phyloP scores from a whole-genome alignment of 2,888 invertebrate genomes.

The Watsonalla binaria region DNA sequence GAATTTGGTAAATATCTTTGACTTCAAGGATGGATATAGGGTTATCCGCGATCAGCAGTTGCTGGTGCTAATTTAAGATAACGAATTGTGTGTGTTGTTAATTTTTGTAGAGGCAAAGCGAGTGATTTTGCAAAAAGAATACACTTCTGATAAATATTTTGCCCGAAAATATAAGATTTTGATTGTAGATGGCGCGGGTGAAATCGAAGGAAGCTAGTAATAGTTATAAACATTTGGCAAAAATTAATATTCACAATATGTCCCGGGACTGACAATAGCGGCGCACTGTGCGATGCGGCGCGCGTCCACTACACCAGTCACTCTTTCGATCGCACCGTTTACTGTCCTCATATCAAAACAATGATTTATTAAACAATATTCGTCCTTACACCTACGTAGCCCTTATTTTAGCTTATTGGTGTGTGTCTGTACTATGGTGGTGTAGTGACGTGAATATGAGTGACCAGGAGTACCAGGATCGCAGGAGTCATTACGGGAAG shows the following conservation, averaged over 20 bases:
- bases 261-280: constrained; percentile 57
- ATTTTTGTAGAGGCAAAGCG: too few relatives aligned
- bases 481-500: constrained; percentile 53
- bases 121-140: too few relatives aligned
- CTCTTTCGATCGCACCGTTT: constrained; percentile 65
- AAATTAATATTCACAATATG: constrained; percentile 70
- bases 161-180: too few relatives aligned
- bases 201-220: too few relatives aligned
- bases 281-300: constrained; percentile 50
- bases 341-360: constrained; percentile 65
- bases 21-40: too few relatives aligned
- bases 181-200: too few relatives aligned
- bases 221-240: constrained; percentile 19
- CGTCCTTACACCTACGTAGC: constrained; percentile 31
- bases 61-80: too few relatives aligned
- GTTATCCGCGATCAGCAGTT: too few relatives aligned
- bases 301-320: constrained; percentile 51
- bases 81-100: too few relatives aligned
- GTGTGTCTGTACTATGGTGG: constrained; percentile 18
- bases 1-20: too few relatives aligned
- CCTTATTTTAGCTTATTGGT: constrained; percentile 2
- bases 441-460: constrained; percentile 47
- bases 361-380: constrained; percentile 60
- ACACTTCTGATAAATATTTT: too few relatives aligned
- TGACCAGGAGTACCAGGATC: constrained; percentile 58